Evolutionary conservation across 2,888 invertebrate genomes (phyloP).

Genomic region (Magallana nippona): DNA sequence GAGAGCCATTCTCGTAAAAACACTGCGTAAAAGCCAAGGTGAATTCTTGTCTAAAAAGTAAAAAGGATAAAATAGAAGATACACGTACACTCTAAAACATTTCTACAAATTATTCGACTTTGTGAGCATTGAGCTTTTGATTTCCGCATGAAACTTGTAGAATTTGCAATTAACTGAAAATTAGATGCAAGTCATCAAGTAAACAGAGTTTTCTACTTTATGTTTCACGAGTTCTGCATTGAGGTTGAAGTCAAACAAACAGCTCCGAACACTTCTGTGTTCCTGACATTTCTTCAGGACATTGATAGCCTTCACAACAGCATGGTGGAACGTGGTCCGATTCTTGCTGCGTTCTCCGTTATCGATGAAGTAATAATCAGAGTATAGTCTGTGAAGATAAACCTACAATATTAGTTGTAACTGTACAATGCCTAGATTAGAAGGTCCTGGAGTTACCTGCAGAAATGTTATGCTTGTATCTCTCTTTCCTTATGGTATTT

Average conservation of each 20-base stretch:
- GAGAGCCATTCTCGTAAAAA: constrained; percentile 61
- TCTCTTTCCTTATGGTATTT: too few relatives aligned
- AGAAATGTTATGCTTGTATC: too few relatives aligned
- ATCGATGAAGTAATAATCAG: constrained; percentile 48
- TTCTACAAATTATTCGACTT: too few relatives aligned
- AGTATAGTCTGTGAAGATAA: constrained; percentile 45
- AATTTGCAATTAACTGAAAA: too few relatives aligned
- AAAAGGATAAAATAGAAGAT: background rate
- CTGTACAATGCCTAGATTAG: too few relatives aligned
- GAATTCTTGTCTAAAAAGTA: constrained; percentile 52
- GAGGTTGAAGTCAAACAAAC: constrained; percentile 23
- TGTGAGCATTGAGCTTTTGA: too few relatives aligned
- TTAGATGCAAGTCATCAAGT: too few relatives aligned
- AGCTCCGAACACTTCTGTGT: constrained; percentile 27
- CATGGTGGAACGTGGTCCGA: constrained; percentile 28
- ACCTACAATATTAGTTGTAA: background rate
- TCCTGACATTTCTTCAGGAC: constrained; percentile 28
- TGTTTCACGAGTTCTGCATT: constrained; percentile 11
- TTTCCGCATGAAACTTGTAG: background rate
- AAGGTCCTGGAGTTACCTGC: too few relatives aligned
- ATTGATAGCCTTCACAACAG: constrained; percentile 19
- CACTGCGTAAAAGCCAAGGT: constrained; percentile 55
- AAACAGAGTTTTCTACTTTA: constrained; percentile 1
- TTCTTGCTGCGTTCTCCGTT: constrained; percentile 3
- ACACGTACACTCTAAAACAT: too few relatives aligned